phyloP scores from a whole-genome alignment of 1,140 invertebrate genomes.

The Caenorhabditis inopinata region DNA sequence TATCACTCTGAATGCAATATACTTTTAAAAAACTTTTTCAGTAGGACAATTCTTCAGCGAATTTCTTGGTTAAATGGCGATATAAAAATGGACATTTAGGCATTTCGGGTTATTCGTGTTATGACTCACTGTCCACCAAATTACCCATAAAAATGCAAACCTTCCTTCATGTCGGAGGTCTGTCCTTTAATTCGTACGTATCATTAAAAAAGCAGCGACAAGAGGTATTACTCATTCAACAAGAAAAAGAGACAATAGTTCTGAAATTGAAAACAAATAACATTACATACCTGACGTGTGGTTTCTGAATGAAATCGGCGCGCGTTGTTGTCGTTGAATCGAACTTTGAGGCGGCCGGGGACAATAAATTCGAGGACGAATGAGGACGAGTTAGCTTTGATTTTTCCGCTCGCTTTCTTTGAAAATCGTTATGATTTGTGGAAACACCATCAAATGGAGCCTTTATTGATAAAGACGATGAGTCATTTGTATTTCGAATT shows the following conservation, averaged over 20 bases:
- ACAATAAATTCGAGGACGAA: slow-evolving; percentile 20
- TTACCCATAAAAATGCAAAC: background rate
- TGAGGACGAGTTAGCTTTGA: background rate
- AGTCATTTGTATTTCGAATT: slow-evolving; percentile 2
- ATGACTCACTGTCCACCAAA: too few species aligned
- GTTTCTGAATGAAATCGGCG: slow-evolving; percentile 31
- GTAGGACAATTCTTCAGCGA: too few species aligned
- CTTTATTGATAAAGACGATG: background rate
- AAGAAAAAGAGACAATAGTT: slow-evolving; percentile 6
- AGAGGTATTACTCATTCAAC: slow-evolving; percentile 13
- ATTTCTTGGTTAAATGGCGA: too few species aligned
- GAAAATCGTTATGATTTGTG: slow-evolving; percentile 26
- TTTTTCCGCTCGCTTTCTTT: background rate
- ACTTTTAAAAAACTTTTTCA: too few species aligned
- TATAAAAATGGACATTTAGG: too few species aligned
- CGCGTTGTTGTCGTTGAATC: slow-evolving; percentile 16
- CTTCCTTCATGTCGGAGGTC: too few species aligned
- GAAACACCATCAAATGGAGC: slow-evolving; percentile 24
- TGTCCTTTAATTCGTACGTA: background rate
- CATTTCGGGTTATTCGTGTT: too few species aligned
- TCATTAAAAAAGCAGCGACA: background rate
- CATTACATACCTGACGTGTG: slow-evolving; percentile 3
- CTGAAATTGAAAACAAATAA: background rate
- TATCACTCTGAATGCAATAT: slow-evolving; percentile 33
- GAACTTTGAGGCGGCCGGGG: background rate